Conservation (phyloP, 2,888 invertebrate genomes). For the Aquatica leii region DNA sequence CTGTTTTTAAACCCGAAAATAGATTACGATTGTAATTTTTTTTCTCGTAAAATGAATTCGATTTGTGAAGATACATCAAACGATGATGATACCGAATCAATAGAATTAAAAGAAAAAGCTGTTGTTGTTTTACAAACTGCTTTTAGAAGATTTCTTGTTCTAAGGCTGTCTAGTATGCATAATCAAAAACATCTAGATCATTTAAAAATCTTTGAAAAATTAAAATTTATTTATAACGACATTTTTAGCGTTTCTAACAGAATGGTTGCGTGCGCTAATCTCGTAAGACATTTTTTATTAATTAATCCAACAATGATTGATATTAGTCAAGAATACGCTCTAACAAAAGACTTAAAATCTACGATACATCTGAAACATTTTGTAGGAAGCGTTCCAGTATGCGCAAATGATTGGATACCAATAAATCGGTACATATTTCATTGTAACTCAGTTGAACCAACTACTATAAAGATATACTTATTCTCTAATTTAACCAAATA, state of each 20-base stretch:
- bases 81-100: conserved; percentile 40
- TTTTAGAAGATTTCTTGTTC: conserved; percentile 48
- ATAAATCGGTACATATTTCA: conserved; percentile 50
- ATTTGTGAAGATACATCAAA: background rate
- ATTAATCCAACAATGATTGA: conserved; percentile 30
- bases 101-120: conserved; percentile 45
- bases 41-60: background rate
- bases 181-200: conserved; percentile 43
- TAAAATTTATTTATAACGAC: conserved; percentile 47
- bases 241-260: conserved; percentile 47
- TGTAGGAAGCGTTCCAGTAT: conserved; percentile 24
- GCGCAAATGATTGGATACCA: conserved; percentile 44
- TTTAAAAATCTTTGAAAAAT: conserved; percentile 43
- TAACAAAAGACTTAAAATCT: conserved; percentile 45
- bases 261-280: conserved; percentile 31
- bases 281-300: conserved; percentile 50
- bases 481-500: conserved; percentile 47
- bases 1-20: conserved; percentile 39
- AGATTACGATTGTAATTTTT: background rate
- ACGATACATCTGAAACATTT: conserved; percentile 44
- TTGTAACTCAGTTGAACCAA: conserved; percentile 38
- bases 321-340: conserved; percentile 42
- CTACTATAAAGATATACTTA: conserved; percentile 47
- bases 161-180: conserved; percentile 44
- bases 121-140: conserved; percentile 51